A percentile compares a stretch with the other conserved stretches of the same genome.
Evolutionary conservation across 2,113 vertebrate species (phyloP).

Genomic region (Cathartes aura): DNA sequence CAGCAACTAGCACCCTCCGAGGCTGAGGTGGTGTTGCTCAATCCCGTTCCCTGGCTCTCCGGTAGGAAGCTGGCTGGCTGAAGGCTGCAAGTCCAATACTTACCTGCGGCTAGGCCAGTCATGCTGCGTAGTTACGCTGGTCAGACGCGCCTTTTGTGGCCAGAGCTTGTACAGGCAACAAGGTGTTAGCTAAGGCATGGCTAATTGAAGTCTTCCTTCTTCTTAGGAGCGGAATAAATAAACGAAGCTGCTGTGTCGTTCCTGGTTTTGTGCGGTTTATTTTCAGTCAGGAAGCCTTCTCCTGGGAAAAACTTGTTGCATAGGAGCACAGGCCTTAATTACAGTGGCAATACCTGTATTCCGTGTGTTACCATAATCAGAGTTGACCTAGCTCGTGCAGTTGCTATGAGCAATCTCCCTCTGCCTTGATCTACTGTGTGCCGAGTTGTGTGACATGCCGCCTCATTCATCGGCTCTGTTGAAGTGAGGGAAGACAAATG

Average conservation of each 20-base stretch:
- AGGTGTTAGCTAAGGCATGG: background rate
- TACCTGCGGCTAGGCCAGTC: background rate
- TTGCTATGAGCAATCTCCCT: background rate
- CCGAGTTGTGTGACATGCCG: rapidly evolving
- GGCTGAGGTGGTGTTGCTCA: background rate
- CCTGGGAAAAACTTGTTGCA: background rate
- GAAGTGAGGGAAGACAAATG: background rate
- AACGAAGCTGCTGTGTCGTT: background rate
- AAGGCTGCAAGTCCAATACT: background rate
- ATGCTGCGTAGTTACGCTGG: rapidly evolving
- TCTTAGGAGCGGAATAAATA: background rate
- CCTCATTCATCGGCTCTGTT: background rate
- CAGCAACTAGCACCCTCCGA: background rate
- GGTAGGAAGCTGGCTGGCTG: background rate
- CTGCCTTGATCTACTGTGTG: background rate
- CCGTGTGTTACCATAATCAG: rapidly evolving
- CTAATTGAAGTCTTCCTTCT: slow-evolving; percentile 25
- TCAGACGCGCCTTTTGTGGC: background rate
- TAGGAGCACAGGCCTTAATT: background rate
- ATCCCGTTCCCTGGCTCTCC: background rate
- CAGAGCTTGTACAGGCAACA: background rate
- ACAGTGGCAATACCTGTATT: background rate
- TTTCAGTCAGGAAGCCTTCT: background rate
- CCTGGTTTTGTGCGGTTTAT: background rate
- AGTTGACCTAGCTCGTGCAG: background rate